Base-by-base conservation (phyloP, 2,113 vertebrate genomes). In the Spea multiplicata region DNA sequence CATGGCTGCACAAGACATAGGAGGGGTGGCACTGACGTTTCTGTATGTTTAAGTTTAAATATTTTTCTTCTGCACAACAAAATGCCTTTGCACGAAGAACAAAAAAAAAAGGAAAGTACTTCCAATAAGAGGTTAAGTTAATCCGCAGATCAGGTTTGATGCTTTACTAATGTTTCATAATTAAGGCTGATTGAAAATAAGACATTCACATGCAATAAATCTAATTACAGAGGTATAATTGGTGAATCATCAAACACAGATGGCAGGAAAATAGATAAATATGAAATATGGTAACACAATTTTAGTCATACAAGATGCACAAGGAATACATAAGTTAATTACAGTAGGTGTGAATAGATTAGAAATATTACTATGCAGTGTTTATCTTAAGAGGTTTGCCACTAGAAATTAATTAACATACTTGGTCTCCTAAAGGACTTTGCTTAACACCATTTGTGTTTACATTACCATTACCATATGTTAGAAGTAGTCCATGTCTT, bases 231-330 rank as follows among this genome's bases (percentile, higher is more conserved):
- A 55, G 62, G 17, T 50, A 44, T 72, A 78, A 73, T 64, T 66
- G 49, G 76, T 53, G 76, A 79, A 66, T 79, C 70, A 79, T 72
- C 61, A 66, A 66, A 78, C 76, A 79, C 69, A 79, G 76, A 79
- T 79, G 76, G 70, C 70, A 73, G 5, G 61, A 73, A 73, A 65
- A 72, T 17, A 73, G 59, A 66, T 44, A 79, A 57, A 73, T 73
- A 71, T 73, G 69, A 14, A 47, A 50, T 46, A 16, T 57, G 48
- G n/a, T 79, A 72, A 79, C 73, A 55, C 62, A 65, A 72, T 79
- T 79, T 45, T 66, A 79, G 61, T 57, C 70, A 53, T 66, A 50
- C 69, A 79, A 72, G 59, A 72, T 66, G 76, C 47, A 71, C 68
- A 65, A 70, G 16, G 59, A 66, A 78, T 49, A 46, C 10, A n/a